Evolutionary conservation across 1,140 invertebrate genomes (phyloP).

Genomic region (Physella acuta): DNA sequence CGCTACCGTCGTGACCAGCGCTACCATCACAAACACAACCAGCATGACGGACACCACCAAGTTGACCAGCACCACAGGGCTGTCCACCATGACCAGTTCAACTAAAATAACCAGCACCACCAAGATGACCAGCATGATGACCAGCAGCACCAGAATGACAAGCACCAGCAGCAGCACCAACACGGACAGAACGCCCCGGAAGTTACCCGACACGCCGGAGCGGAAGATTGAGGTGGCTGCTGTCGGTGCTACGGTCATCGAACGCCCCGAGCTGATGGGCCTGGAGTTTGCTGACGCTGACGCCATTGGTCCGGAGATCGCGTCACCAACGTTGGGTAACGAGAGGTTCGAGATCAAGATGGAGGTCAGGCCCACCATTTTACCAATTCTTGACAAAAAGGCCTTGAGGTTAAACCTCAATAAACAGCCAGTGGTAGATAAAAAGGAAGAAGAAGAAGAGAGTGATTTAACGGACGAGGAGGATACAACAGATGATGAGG

Average conservation of each 20-base stretch:
- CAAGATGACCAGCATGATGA: too few species aligned
- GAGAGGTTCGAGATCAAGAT: background rate
- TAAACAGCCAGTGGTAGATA: background rate
- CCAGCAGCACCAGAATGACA: too few species aligned
- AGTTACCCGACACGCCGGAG: background rate
- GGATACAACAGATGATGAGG: background rate
- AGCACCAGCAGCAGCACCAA: too few species aligned
- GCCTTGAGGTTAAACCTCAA: background rate
- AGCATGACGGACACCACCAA: too few species aligned
- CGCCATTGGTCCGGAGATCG: background rate
- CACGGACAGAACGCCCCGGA: background rate
- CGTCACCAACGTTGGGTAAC: background rate
- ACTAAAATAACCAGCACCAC: too few species aligned
- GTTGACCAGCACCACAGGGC: too few species aligned
- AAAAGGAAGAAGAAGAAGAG: conserved; percentile 13
- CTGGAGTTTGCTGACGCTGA: conserved; percentile 17
- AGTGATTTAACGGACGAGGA: background rate
- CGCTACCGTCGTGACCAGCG: too few species aligned
- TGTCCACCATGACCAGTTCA: too few species aligned
- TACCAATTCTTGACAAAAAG: conserved; percentile 6
- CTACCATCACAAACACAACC: too few species aligned
- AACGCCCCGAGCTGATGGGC: background rate
- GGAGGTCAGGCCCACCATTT: background rate
- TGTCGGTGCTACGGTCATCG: background rate
- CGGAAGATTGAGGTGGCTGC: background rate